These are phyloP conservation scores for Acronicta aceris DNA, from an alignment of 2,888 invertebrate species.

Conservation along the genomic window DNA sequence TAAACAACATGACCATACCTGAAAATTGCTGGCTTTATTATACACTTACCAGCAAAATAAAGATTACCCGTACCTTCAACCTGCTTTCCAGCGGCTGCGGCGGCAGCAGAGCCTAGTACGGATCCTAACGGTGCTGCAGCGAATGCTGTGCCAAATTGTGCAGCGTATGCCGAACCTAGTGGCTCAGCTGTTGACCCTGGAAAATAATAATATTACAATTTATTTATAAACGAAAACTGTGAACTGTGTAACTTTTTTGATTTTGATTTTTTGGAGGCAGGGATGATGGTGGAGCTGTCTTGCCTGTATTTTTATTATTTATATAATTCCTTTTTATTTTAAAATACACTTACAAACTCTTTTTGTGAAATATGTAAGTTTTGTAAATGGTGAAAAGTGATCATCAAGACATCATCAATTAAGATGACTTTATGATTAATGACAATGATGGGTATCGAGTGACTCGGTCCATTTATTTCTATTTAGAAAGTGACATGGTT, in stretches of 20 bases:
- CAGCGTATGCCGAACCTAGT: conserved; percentile 89
- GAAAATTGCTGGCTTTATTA: conserved; percentile 44
- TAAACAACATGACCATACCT: conserved; percentile 19
- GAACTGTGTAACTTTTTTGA: too few relatives aligned
- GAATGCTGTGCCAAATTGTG: conserved; percentile 91
- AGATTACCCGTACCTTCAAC: conserved; percentile 92
- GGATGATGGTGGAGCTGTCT: too few relatives aligned
- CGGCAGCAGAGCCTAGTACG: conserved; percentile 92
- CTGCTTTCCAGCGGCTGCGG: conserved; percentile 96
- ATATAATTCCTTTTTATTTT: too few relatives aligned
- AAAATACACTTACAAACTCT: too few relatives aligned
- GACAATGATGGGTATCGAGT: conserved; percentile 22
- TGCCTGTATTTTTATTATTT: too few relatives aligned
- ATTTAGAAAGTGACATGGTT: conserved; percentile 14
- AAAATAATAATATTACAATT: conserved; percentile 28
- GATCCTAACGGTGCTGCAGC: conserved; percentile 90
- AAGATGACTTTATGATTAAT: conserved; percentile 34
- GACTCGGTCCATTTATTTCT: conserved; percentile 20
- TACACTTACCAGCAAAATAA: conserved; percentile 52
- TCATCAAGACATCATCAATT: conserved; percentile 14
- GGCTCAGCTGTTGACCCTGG: conserved; percentile 90
- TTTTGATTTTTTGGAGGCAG: too few relatives aligned
- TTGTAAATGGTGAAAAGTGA: conserved; percentile 3
- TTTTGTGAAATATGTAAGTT: too few relatives aligned
- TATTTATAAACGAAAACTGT: neutral